Evolutionary conservation across 2,888 invertebrate species (phyloP).

Genomic region (Galerucella pusilla): DNA sequence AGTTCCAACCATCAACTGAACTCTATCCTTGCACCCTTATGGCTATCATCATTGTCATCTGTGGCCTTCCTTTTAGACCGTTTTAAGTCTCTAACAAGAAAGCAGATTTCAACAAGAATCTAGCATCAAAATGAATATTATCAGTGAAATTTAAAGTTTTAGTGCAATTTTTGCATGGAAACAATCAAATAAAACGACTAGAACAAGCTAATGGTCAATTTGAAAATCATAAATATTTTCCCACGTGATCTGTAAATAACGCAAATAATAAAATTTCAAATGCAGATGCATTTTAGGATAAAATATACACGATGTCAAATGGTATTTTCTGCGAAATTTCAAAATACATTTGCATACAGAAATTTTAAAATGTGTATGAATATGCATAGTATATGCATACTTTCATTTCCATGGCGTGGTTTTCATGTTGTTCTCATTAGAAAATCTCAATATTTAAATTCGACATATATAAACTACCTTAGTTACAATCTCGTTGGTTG

Average conservation of each 20-base stretch:
- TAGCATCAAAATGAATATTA: too few relatives aligned
- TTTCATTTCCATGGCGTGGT: constrained; percentile 2
- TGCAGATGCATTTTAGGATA: background rate
- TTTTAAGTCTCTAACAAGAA: too few relatives aligned
- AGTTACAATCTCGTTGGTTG: background rate
- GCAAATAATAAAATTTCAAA: constrained; percentile 1
- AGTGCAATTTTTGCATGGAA: background rate
- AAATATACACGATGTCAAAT: background rate
- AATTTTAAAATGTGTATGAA: background rate
- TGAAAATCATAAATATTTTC: background rate
- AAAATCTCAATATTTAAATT: constrained; percentile 16
- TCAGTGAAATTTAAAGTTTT: too few relatives aligned
- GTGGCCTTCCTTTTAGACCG: too few relatives aligned
- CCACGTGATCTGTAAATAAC: background rate
- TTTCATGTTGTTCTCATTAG: constrained; percentile 16
- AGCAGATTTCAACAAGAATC: too few relatives aligned
- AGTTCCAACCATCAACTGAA: too few relatives aligned
- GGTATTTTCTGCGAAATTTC: constrained; percentile 2
- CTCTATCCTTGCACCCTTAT: too few relatives aligned
- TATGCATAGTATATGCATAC: constrained; percentile 6
- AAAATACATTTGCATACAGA: constrained; percentile 1
- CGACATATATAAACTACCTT: background rate
- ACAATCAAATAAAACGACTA: background rate
- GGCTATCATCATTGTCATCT: too few relatives aligned
- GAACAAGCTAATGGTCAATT: background rate